phyloP scores from a whole-genome alignment of 1,140 invertebrate species.

The Danaus melanippus region DNA sequence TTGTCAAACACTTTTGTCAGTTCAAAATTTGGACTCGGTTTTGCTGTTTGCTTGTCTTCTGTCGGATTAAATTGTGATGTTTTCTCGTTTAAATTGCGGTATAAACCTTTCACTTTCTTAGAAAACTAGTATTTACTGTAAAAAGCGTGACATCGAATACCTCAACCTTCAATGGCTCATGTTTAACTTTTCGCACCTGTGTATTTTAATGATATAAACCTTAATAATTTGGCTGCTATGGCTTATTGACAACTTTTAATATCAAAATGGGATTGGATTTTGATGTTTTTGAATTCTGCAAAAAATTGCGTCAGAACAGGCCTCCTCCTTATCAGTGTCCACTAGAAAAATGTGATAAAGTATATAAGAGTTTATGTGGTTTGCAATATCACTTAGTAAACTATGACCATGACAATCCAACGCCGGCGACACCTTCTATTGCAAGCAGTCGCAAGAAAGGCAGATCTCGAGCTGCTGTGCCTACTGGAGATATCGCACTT shows the following conservation, averaged over 20 bases:
- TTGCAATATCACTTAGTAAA: slow-evolving; percentile 89
- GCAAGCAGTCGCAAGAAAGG: slow-evolving; percentile 71
- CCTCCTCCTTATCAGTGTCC: slow-evolving; percentile 90
- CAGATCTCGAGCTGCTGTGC: slow-evolving; percentile 54
- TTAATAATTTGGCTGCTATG: slow-evolving; percentile 11
- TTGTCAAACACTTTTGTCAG: too few species aligned
- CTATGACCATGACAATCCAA: slow-evolving; percentile 84
- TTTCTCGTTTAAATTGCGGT: slow-evolving; percentile 13
- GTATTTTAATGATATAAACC: too few species aligned
- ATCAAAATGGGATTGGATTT: slow-evolving; percentile 81
- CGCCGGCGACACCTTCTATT: slow-evolving; percentile 68
- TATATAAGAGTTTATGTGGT: slow-evolving; percentile 88
- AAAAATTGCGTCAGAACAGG: slow-evolving; percentile 83
- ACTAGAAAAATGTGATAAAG: slow-evolving; percentile 84
- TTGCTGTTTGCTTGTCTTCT: slow-evolving; percentile 5
- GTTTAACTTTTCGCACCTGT: slow-evolving; percentile 1
- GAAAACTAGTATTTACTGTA: slow-evolving; percentile 19
- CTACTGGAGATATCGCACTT: slow-evolving; percentile 66
- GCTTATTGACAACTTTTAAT: slow-evolving; percentile 8
- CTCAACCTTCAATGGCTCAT: background rate
- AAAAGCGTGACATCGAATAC: slow-evolving; percentile 3
- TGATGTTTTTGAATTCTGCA: slow-evolving; percentile 87
- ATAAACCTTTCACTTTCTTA: slow-evolving; percentile 26
- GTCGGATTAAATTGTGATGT: background rate
- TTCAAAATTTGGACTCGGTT: background rate